phyloP scores from a whole-genome alignment of 92 coral and sea anemone species.

The Epizoanthus rinbou region DNA sequence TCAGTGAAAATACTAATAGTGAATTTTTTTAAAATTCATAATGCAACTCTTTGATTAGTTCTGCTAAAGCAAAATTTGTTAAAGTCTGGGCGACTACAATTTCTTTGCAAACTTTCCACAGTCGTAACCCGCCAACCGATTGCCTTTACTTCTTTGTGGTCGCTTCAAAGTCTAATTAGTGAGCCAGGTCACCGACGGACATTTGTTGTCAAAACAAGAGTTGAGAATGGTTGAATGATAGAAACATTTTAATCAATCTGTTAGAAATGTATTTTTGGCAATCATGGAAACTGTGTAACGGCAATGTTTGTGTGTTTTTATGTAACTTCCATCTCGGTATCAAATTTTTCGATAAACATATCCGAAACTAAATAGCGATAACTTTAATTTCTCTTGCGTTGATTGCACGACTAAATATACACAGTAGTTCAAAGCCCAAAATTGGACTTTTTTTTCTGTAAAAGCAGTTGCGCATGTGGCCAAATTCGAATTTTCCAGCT shows the following conservation, averaged over 20 bases:
- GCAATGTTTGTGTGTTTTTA: not conserved
- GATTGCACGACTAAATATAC: not conserved
- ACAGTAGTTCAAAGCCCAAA: not conserved
- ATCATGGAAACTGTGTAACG: not conserved
- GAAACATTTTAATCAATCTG: not conserved
- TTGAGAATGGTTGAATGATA: not conserved
- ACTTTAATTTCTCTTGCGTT: not conserved
- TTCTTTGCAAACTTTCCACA: conserved; percentile 38
- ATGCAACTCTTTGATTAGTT: not conserved
- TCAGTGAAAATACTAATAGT: not conserved
- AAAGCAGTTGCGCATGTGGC: no score
- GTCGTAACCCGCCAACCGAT: not conserved
- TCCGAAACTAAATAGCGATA: not conserved
- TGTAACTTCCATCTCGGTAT: not conserved
- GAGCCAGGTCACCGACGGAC: not conserved
- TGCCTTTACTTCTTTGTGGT: not conserved
- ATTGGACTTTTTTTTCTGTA: not conserved
- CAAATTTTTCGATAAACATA: not conserved
- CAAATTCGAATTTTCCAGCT: not conserved
- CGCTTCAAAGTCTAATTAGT: conserved; percentile 11
- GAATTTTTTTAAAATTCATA: not conserved
- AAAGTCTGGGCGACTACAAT: not conserved
- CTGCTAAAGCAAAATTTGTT: not conserved
- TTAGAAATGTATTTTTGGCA: not conserved
- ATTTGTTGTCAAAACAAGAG: not conserved